Evolutionary conservation across 1,140 invertebrate genomes (phyloP), one percentile per base, ranked within the genome.

Genomic region (Sycobia sp.): DNA sequence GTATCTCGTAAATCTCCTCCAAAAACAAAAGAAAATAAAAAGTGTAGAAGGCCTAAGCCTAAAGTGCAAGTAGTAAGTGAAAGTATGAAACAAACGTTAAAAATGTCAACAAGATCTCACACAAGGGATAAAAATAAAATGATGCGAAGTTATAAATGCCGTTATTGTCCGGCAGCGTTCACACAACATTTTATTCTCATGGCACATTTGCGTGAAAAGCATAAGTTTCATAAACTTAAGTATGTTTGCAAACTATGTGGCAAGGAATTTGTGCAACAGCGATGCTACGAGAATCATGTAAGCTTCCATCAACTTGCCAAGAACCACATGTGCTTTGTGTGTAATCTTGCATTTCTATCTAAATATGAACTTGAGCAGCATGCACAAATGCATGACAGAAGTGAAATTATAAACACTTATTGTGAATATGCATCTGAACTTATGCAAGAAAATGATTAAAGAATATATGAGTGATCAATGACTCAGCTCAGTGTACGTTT

Each of bases 351-450:
- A 11, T 66, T 66, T 62, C 13, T 66, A 7, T 62, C 65, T 7
- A 57, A 62, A 39, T 51, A 49, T 11, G 49, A 66, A 23, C 44
- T 66, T 3, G 58, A 62, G 38, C 65, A 66, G 46, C 65, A 66
- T 11, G 49, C 59, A 46, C 43, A 38, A 38, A 46, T 55, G 39
- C 58, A 66, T 18, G 27, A 56, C 16, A 56, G 41, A 14, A 63
- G 51, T 23, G 44, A 41, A 13, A 49, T 62, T 32, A 62, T 62
- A 55, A 63, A 63, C 25, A 51, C 61, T 38, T 63, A 63, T 16
- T 63, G 61, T 34, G 56, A 59, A 4, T 39, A 43, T 3, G 55
- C 62, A n/a, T 4, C 29, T 65, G 8, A 55, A 65, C 18, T 54
- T 65, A 16, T 47, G 55, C 18, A 65, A 63, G 9, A 63, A 57